Percentiles rank a stretch among this genome's conserved stretches.
phyloP scores from a whole-genome alignment of 2,888 invertebrate genomes.

The Chamaedrilus cognettii region DNA sequence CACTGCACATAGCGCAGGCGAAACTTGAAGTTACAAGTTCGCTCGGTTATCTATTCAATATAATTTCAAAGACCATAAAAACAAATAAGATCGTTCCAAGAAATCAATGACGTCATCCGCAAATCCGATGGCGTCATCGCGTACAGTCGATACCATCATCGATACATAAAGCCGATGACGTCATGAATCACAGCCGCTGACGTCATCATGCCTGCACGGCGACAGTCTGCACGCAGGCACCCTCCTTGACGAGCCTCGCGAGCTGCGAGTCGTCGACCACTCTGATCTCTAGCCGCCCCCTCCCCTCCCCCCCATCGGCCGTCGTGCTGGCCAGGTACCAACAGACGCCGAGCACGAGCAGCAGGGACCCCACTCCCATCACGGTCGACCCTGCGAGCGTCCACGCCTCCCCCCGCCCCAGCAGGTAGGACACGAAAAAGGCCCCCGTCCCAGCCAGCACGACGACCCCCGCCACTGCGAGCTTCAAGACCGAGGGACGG shows the following conservation, averaged over 20 bases:
- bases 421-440: conserved; percentile 19
- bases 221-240: conserved; percentile 22
- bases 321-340: conserved; percentile 29
- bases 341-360: conserved; percentile 21
- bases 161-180: too few species aligned
- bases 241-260: conserved; percentile 24
- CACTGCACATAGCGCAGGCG: too few species aligned
- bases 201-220: conserved; percentile 6
- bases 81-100: too few species aligned
- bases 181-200: too few species aligned
- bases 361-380: conserved; percentile 26
- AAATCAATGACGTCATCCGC: too few species aligned
- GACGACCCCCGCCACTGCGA: conserved; percentile 21
- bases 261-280: conserved; percentile 24
- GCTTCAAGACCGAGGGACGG: conserved; percentile 3
- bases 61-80: too few species aligned
- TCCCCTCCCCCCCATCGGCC: conserved; percentile 12
- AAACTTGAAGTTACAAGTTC: too few species aligned
- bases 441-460: conserved; percentile 25
- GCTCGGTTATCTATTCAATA: too few species aligned
- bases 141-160: too few species aligned
- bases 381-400: conserved; percentile 22
- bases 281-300: conserved; percentile 18
- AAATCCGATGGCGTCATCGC: too few species aligned
- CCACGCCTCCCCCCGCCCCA: conserved; percentile 19